Percentiles rank a stretch among this genome's conserved stretches.
These are phyloP conservation scores for Hypotaenidia philippensis DNA, from an alignment of 2,797 vertebrate genomes.

Conservation along the genomic window DNA sequence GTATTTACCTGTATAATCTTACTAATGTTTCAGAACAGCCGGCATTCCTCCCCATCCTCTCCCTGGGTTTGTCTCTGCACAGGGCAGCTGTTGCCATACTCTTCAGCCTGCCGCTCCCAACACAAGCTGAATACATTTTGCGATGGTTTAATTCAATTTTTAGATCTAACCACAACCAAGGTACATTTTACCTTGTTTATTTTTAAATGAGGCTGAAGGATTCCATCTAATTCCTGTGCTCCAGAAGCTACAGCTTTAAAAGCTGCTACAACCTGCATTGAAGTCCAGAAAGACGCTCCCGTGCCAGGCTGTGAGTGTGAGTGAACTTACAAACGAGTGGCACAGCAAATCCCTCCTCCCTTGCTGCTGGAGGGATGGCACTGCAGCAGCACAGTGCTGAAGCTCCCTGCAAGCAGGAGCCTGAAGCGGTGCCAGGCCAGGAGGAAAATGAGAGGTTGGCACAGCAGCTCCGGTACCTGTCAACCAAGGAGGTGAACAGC, in stretches of 20 bases:
- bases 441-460: not conserved
- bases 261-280: not conserved
- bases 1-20: not conserved
- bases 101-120: not conserved
- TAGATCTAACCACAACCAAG: not conserved
- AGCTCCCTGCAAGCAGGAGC: rapidly evolving
- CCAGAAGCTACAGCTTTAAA: not conserved
- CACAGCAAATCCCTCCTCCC: not conserved
- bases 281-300: not conserved
- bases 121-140: not conserved
- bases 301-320: not conserved
- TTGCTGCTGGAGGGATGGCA: not conserved
- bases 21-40: not conserved
- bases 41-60: not conserved
- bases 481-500: not conserved
- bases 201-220: not conserved
- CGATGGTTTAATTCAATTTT: not conserved
- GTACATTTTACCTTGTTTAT: not conserved
- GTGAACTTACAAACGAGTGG: not conserved
- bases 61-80: not conserved
- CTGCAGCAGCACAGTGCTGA: not conserved
- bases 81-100: not conserved
- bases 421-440: not conserved
- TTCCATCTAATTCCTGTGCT: not conserved
- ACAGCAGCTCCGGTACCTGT: rapidly evolving